A percentile compares a stretch with the other conserved stretches of the same genome.
Evolutionary conservation across 1,140 invertebrate genomes (phyloP).

Genomic region (Physella acuta): DNA sequence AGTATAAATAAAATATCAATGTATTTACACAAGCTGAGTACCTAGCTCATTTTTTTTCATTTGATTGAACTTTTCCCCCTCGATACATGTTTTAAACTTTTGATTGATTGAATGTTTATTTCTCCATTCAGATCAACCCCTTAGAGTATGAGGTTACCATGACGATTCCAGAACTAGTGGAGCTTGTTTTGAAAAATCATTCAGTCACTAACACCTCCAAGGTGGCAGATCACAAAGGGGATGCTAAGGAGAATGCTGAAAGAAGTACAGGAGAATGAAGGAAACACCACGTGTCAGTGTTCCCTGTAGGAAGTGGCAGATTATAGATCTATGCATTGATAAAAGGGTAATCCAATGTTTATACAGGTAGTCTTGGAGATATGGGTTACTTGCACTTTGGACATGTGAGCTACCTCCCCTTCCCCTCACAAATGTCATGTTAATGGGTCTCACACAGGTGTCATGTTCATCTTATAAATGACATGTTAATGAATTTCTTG

Average conservation of each 20-base stretch:
- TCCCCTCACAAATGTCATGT: no score
- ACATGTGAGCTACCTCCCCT: no score
- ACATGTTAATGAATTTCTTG: no score
- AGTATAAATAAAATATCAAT: not conserved
- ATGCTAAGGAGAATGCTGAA: constrained; percentile 19
- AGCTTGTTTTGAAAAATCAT: constrained; percentile 19
- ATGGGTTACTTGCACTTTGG: no score
- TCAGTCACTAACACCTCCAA: not conserved
- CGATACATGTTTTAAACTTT: not conserved
- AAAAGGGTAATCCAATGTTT: no score
- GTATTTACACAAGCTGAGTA: not conserved
- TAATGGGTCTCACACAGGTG: no score
- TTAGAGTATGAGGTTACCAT: constrained; percentile 25
- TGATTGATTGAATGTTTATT: not conserved
- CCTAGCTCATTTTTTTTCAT: not conserved
- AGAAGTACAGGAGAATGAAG: constrained; percentile 23
- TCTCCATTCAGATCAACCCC: constrained; percentile 14
- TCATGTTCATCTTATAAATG: no score
- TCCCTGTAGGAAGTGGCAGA: no score
- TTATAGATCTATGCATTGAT: no score
- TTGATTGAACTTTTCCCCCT: not conserved
- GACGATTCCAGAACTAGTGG: constrained; percentile 26
- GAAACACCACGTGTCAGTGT: no score
- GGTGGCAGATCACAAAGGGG: constrained; percentile 8
- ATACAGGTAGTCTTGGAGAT: no score